These are phyloP conservation scores for Patella caerulea DNA, from an alignment of 2,888 invertebrate genomes.

Conservation along the genomic window DNA sequence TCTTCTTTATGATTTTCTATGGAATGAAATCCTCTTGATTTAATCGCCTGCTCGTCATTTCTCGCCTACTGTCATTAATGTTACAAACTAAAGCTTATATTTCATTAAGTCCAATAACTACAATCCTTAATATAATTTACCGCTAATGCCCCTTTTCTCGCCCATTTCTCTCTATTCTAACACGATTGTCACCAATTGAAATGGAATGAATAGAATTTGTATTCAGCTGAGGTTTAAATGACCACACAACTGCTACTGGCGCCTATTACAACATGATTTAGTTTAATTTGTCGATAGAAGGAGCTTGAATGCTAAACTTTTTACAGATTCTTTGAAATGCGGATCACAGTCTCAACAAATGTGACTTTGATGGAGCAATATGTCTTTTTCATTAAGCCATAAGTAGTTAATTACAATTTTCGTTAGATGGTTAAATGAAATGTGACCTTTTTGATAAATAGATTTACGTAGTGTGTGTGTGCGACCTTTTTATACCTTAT, in stretches of 20 bases:
- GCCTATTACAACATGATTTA: background rate
- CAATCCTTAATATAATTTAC: background rate
- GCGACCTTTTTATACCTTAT: too few relatives aligned
- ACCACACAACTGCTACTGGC: background rate
- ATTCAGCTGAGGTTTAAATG: background rate
- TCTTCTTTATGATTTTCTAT: too few relatives aligned
- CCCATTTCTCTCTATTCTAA: constrained; percentile 3
- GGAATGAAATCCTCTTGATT: too few relatives aligned
- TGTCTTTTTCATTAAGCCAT: constrained; percentile 7
- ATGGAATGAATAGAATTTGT: constrained; percentile 10
- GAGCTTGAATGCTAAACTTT: constrained; percentile 9
- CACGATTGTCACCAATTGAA: constrained; percentile 7
- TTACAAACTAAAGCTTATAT: background rate
- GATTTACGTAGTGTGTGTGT: too few relatives aligned
- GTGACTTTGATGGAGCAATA: constrained; percentile 1
- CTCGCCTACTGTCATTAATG: too few relatives aligned
- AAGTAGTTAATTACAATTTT: background rate
- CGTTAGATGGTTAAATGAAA: too few relatives aligned
- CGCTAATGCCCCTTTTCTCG: constrained; percentile 4
- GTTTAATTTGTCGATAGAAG: background rate
- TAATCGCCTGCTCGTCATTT: too few relatives aligned
- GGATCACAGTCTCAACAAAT: background rate
- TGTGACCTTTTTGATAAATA: too few relatives aligned
- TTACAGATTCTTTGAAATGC: background rate
- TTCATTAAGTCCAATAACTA: background rate